Evolutionary conservation across 2,888 invertebrate genomes (phyloP), one percentile per base, ranked within the genome.

Genomic region (Agrochola circellaris): DNA sequence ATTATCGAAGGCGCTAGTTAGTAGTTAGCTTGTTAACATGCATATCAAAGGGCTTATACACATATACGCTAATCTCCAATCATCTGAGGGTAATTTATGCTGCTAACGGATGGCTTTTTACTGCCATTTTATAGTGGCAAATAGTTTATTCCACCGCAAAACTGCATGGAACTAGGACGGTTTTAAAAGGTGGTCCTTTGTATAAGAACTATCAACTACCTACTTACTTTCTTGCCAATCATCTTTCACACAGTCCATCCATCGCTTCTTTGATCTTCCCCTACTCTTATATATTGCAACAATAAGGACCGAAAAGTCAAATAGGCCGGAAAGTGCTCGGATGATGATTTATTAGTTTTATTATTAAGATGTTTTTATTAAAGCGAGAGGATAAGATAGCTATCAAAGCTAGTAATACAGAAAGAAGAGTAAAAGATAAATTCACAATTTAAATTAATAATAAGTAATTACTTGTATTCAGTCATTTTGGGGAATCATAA

Each of bases 291-390:
- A 51, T 20, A 20, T 17, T n/a, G 20, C 45, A 7, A 4, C 4
- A 60, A 2, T 23, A 38, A 15, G 11, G 30, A 64, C 15, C 15
- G 17, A 74, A 62, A 23, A 15, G 11, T 48, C 11, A 42, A 23
- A 62, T 54, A 42, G 23, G 72, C 20, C 42, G 58, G 54, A 60
- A 34, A n/a, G 65, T 72, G 34, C 34, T 72, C 45, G 15, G 20
- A 42, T 23, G 9, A 23, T n/a, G 9, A 38, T 58, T 62, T 71
- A 9, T 60, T 64, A 65, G 26, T 69, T 17, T 62, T 67, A 48
- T 20, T 51, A 0, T 8, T 72, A 64, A 38, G 54, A 15, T 45
- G 6, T 70, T 83, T 84, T 82, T 82, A 84, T 84, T 84, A 84
- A 72, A 79, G 82, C 84, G 82, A 65, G 26, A 51, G 61, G 72